These are phyloP conservation scores for Xylota segnis DNA, from an alignment of 2,888 invertebrate species.

Conservation along the genomic window DNA sequence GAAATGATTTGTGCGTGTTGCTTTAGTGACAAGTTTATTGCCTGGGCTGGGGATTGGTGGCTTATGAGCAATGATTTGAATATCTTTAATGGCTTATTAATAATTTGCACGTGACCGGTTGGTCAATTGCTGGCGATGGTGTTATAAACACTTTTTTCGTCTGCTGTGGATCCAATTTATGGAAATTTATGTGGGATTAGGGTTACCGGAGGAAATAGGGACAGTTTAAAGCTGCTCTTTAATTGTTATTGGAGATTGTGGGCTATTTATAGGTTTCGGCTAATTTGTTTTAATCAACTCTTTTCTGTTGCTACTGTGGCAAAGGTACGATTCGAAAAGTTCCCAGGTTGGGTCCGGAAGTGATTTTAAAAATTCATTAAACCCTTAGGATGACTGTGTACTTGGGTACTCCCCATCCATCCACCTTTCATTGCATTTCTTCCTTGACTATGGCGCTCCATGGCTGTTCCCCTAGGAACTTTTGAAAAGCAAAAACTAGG, in stretches of 20 bases:
- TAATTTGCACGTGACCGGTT: constrained; percentile 59
- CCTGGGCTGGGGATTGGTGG: constrained; percentile 22
- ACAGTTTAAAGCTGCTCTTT: background rate
- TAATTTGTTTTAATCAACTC: constrained; percentile 27
- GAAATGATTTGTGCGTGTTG: constrained; percentile 19
- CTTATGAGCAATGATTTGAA: constrained; percentile 33
- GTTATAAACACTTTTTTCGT: background rate
- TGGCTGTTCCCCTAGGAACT: too few relatives aligned
- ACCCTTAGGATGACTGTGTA: background rate
- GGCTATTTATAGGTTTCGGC: background rate
- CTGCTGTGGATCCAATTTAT: constrained; percentile 14
- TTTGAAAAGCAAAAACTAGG: too few relatives aligned
- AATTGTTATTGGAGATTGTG: background rate
- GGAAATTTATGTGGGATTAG: constrained; percentile 43
- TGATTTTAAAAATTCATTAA: too few relatives aligned
- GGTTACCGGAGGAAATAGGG: constrained; percentile 10
- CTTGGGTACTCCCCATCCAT: background rate
- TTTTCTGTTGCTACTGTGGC: background rate
- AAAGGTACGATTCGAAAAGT: background rate
- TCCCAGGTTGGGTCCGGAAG: too few relatives aligned
- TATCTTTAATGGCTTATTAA: constrained; percentile 52
- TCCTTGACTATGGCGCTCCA: too few relatives aligned
- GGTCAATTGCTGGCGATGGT: constrained; percentile 19
- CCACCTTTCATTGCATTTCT: too few relatives aligned
- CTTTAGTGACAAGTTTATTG: constrained; percentile 37